Evolutionary conservation across 2,113 vertebrate species (phyloP), one percentile per base, ranked within the genome.

Genomic region (Seriola dumerili): DNA sequence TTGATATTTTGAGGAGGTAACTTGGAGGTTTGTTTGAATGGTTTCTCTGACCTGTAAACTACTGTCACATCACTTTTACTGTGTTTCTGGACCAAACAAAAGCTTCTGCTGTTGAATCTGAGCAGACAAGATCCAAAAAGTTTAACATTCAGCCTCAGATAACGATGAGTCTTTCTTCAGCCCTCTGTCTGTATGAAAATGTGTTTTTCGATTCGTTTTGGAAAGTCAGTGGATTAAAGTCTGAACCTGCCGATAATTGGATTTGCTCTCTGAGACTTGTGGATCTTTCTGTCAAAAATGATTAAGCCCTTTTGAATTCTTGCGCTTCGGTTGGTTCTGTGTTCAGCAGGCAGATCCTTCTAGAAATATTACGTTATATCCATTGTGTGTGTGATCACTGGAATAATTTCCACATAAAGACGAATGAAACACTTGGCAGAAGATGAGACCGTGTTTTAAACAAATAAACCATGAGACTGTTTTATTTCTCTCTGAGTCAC

Each of bases 241-340:
- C 66, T 87, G 77, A 80, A 86, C 72, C 32, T 46, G 63, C 65
- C 62, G 12, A 76, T 90, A 88, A 91, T 86, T 90, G 87, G 87
- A 91, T 91, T 91, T 78, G 40, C 48, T 84, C 72, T 69, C 66
- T 63, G 74, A 86, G 79, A 82, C 68, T 61, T 73, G 78, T 80
- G 76, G 76, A 83, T 90, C 78, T 88, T 89, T 90, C 76, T 81
- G 84, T 90, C 81, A 86, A 88, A 92, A 88, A 83, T 89, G 72
- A 89, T 90, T 85, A 87, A 76, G 67, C 44, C 62, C n/a, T 80
- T 36, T 36, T 79, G 66, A 74, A 52, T 83, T 77, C 40, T 63
- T 70, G 3, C 8, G 23, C 68, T 76, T 63, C 42, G 40, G 16
- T 48, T 11, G 10, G 29, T 78, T 54, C 19, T 73, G 50, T 78